Conservation (phyloP, 1,140 invertebrate genomes). For the Heliconius melpomene region DNA sequence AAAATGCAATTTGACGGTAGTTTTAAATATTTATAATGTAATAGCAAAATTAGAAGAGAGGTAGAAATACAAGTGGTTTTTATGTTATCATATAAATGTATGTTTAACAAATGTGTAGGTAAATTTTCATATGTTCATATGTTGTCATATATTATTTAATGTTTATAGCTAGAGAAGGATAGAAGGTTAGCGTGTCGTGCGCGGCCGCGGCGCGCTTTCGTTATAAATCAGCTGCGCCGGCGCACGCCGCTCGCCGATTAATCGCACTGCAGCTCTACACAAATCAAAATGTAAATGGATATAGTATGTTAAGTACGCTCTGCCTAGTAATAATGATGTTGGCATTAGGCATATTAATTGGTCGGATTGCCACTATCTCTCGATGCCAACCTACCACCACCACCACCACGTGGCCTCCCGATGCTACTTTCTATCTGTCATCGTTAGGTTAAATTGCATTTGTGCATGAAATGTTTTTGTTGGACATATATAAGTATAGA, state of each 20-base stretch:
- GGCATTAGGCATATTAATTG: constrained; percentile 81
- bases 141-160: neutral
- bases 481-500: neutral
- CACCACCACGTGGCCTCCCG: constrained; percentile 49
- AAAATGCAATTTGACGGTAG: too few relatives aligned
- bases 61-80: neutral
- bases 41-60: too few relatives aligned
- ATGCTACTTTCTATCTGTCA: constrained; percentile 42
- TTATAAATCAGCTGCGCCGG: constrained; percentile 72
- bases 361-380: constrained; percentile 74
- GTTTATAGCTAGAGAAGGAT: constrained; percentile 12
- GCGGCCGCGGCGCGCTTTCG: constrained; percentile 48
- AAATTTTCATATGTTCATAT: too few relatives aligned
- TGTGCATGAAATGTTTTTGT: neutral
- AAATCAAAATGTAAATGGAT: constrained; percentile 81
- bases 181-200: constrained; percentile 44
- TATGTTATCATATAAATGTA: neutral
- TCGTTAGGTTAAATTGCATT: constrained; percentile 32
- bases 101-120: too few relatives aligned
- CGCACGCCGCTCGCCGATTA: constrained; percentile 74
- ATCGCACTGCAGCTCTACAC: constrained; percentile 72
- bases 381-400: constrained; percentile 53
- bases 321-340: constrained; percentile 80
- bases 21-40: too few relatives aligned
- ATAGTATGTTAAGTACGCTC: constrained; percentile 78